Base-by-base conservation (phyloP, 2,113 vertebrate species). In the Herpailurus yagouaroundi region DNA sequence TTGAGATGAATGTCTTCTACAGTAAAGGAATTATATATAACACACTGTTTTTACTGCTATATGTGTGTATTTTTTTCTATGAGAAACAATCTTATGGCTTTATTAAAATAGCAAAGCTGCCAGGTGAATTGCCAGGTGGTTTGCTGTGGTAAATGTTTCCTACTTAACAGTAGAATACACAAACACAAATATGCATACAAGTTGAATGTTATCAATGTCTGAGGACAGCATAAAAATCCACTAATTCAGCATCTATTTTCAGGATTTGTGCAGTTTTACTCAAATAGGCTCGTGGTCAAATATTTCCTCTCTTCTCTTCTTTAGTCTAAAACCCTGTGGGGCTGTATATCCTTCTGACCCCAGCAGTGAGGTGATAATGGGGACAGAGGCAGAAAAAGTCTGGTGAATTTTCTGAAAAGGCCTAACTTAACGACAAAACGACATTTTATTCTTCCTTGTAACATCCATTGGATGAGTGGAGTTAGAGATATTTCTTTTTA, bases 371-470 rank as follows among this genome's bases (percentile, higher is more conserved):
- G 86, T 77, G 83, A 96, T 95, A 92, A 94, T 96, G 38, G 41
- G 1, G 21, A 18, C 55, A 85, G 73, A 11, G 93, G 33, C 73
- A 60, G 68, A 92, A 48, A 88, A 73, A 95, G 76, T 12, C 0
- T 91, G 60, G 83, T 92, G 91, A 76, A 82, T 97, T 97, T 97
- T 95, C 38, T 21, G 38, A 69, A 41, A 1, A 4, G 68, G 2
- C 16, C 5, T 96, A 98, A 94, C 77, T 80, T 88, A 94, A 96
- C 96, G 95, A 77, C 33, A 94, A 94, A 94, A 27, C 36, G 91
- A 89, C 41, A 89, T 76, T 97, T 89, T 89, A 69, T 96, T 69
- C 33, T 96, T 97, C 73, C 50, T 86, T 76, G 45, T 86, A 94
- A 87, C 48, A 87, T 68, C 68, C 16, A 0, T 90, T 93, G 83